Evolutionary conservation across 2,113 vertebrate genomes (phyloP), one percentile per base, ranked within the genome.

Genomic region (Grallaria varia): DNA sequence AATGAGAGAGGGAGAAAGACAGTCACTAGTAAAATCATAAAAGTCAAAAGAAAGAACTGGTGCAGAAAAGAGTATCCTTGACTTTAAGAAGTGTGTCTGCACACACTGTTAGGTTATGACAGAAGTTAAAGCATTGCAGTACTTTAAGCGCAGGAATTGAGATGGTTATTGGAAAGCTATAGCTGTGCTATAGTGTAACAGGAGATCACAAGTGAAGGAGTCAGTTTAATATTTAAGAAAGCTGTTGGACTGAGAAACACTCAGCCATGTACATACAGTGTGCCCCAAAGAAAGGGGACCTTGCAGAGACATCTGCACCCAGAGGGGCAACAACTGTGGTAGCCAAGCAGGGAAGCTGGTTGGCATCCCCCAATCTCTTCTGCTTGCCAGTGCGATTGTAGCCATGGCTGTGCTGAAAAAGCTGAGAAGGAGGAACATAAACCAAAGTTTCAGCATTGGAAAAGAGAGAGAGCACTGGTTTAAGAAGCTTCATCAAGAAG

Each of bases 241-340:
- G 45, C 27, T 40, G 28, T 14, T 12, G 67, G 44, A 85, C 14
- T 23, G 55, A 86, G 67, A 62, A 81, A 66, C 40, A 12, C 24
- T 45, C 20, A 56, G n/a, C 49, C 80, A 80, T 0, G 0, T 14
- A 45, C 12, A 55, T 1, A 23, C 21, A 63, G 31, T 1, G 1
- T 37, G 62, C 21, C 64, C 28, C 33, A 31, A 80, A 84, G 72
- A 25, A 83, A 33, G 23, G 24, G 30, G 5, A 3, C 45, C 77
- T 50, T 69, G 40, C 53, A 84, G 63, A 28, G 37, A 5, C 33
- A 64, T 21, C 16, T 56, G 81, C 59, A 66, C 37, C 50, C 49
- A 60, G 39, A 69, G 0, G 1, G 18, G 24, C 3, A 74, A 47
- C 33, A 60, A 11, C 22, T 4, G 0, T 31, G 42, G 45, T 18